Evolutionary conservation across 2,797 vertebrate genomes (phyloP).

Genomic region (Acomys russatus): DNA sequence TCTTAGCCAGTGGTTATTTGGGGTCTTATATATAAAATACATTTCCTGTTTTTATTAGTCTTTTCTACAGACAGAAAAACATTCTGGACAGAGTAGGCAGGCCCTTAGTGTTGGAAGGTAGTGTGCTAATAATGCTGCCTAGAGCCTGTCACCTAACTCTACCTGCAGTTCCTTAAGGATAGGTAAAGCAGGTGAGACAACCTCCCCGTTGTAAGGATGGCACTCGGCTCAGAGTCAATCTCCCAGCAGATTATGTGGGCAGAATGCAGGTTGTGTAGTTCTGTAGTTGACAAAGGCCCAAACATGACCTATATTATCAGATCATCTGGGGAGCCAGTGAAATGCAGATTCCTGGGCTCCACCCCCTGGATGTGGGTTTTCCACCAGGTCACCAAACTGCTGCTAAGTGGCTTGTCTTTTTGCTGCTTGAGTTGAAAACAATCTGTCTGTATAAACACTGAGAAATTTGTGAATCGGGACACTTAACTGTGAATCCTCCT

Average conservation of each 20-base stretch:
- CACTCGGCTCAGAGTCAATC: not conserved
- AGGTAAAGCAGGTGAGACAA: not conserved
- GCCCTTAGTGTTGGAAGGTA: conserved; percentile 10
- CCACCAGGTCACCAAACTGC: not conserved
- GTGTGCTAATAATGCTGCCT: not conserved
- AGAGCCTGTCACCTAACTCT: not conserved
- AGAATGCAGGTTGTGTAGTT: not conserved
- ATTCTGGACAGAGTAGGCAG: not conserved
- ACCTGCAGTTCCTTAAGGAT: not conserved
- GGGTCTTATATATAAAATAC: not conserved
- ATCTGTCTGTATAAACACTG: conserved; percentile 15
- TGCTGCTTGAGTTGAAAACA: not conserved
- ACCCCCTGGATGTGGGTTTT: not conserved
- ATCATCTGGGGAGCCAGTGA: not conserved
- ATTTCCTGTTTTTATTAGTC: not conserved
- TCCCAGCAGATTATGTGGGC: not conserved
- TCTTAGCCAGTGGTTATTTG: not conserved
- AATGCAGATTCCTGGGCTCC: not conserved
- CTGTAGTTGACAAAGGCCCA: not conserved
- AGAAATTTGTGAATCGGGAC: not conserved
- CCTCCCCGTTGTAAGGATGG: not conserved
- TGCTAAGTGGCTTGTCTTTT: not conserved
- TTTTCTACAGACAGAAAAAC: conserved; percentile 1
- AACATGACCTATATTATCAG: not conserved
- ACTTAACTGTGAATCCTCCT: not conserved